Conservation (phyloP, 1,140 invertebrate species). For the Neodiprion lecontei region DNA sequence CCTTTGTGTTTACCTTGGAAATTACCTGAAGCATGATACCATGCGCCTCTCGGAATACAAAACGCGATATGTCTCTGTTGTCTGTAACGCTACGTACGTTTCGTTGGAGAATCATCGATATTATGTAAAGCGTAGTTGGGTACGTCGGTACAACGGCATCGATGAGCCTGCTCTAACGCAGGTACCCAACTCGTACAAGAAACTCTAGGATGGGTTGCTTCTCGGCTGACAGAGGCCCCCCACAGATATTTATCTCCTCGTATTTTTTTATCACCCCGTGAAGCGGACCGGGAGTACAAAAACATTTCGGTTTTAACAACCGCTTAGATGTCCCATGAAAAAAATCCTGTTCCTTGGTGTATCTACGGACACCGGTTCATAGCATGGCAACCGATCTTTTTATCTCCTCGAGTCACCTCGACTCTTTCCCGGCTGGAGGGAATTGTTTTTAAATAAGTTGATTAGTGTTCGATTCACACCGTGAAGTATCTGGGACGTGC, state of each 20-base stretch:
- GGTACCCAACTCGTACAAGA: no score
- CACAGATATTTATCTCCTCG: background rate
- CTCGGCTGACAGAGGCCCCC: background rate
- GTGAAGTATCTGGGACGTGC: background rate
- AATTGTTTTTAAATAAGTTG: constrained; percentile 6
- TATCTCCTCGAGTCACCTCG: constrained; percentile 2
- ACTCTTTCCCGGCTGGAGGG: background rate
- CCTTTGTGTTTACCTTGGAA: constrained; percentile 2
- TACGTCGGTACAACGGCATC: background rate
- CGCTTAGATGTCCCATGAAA: background rate
- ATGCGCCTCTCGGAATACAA: background rate
- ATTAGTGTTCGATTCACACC: background rate
- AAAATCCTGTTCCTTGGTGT: background rate
- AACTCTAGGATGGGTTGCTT: no score
- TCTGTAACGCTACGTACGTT: background rate
- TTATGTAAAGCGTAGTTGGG: background rate
- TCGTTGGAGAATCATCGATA: background rate
- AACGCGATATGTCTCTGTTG: background rate
- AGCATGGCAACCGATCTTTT: background rate
- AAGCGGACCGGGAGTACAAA: background rate
- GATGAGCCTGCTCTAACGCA: no score
- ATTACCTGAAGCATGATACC: background rate
- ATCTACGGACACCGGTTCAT: background rate
- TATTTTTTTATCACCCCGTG: background rate
- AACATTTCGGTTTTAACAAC: constrained; percentile 6